Base-by-base conservation (phyloP, 2,888 invertebrate species). In the Agrilus biguttatus region DNA sequence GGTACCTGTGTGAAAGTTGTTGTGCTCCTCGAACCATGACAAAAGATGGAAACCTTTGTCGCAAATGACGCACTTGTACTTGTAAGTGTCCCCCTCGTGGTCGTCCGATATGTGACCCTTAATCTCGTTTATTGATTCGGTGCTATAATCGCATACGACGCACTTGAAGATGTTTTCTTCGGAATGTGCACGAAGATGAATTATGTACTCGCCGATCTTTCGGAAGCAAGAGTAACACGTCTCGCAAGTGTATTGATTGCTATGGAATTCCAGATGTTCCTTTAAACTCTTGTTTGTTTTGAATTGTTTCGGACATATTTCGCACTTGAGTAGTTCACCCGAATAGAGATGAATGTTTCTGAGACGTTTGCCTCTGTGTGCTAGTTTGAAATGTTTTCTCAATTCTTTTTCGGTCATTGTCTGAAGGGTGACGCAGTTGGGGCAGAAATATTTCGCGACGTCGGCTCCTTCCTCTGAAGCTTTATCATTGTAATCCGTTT, bases 1-100 rank as follows among this genome's bases (percentile, higher is more conserved):
- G 40, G 68, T 63, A 43, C 71, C 72, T 13, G 69, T 72, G 59
- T 74, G 74, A 32, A 70, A 73, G 55, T 75, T 75, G 51, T 71
- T 71, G 60, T 76, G 76, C 42, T 74, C 74, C 52, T 70, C 65
- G 46, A 72, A 72, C 63, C 73, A 73, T 28, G 70, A 68, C 42
- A 67, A 62, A 49, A 72, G 69, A 60, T 70, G 70, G 48, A 74
- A 74, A 13, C 72, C 72, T 55, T 73, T 72, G 50, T 70, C 69
- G 55, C 74, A 74, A 8, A 68, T 63, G 41, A 68, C 67, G 53
- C 74, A 74, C 52, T 68, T 69, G 54, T 72, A 74, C 47, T 71
- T 71, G 46, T 68, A 51, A 19, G 57, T 49, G n/a, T 52, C 44
- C 21, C 61, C 58, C n/a, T 59, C 55, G 49, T 63, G 62, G 13